Base-by-base conservation (phyloP, 2,797 vertebrate genomes). In the Pyrocephalus nanus region DNA sequence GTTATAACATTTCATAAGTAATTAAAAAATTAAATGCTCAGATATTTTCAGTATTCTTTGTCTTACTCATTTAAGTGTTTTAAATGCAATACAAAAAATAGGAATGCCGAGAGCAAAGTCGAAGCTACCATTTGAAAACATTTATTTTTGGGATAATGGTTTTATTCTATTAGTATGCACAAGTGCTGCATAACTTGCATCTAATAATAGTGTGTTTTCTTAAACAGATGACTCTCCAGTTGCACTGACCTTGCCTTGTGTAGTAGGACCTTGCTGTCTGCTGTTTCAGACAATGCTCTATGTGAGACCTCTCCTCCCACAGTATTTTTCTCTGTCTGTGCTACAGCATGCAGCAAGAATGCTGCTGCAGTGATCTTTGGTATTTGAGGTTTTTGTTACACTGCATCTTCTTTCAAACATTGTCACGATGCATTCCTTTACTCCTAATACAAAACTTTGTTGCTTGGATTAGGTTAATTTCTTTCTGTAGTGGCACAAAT, bases 131-230 rank as follows among this genome's bases (percentile, higher is more conserved):
- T 94, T 95, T 81, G 66, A 91, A 95, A 95, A 86, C 45, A 85
- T 91, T 94, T 97, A 92, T 96, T 96, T 96, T 75, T 6, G 70
- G 86, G 67, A 32, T 85, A 94, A 92, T 94, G 79, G 71, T 91
- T 95, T 96, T 96, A 85, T 80, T 95, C 76, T 88, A 20, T 91
- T 80, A 93, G 76, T 42, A 84, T 95, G 92, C 94, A 90, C 95
- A 97, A 96, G 90, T 97, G 96, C 88, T 96, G 91, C 96, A 97
- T 97, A 97, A 90, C 97, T 97, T 92, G 64, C 72, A 74, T 96
- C 96, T 97, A 97, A 97, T 96, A 96, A 97, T 97, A 97, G 96
- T 91, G 47, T 84, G 82, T 92, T 96, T 97, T 94, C 91, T 97
- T 95, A 93, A 96, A 90, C 95, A 96, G 91, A 94, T 96, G 93